phyloP scores from a whole-genome alignment of 35 echinoderm and acorn worm species.

The Heliocidaris tuberculata region DNA sequence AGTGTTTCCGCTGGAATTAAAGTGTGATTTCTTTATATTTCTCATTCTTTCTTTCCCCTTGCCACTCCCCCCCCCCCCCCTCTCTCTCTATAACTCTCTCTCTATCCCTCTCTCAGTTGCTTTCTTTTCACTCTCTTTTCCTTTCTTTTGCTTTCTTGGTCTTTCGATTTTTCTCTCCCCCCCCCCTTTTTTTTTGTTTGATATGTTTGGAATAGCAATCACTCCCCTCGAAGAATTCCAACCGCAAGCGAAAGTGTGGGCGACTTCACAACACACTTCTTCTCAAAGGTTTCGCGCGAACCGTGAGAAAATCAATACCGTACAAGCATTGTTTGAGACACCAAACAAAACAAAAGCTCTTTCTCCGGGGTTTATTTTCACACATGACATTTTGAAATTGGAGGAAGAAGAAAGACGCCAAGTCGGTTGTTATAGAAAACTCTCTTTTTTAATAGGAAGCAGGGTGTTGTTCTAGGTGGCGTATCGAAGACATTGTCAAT shows the following conservation, averaged over 20 bases:
- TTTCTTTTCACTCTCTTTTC: background rate
- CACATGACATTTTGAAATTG: background rate
- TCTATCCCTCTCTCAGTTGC: background rate
- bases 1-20: too few species aligned
- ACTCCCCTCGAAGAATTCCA: background rate
- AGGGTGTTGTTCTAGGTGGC: background rate
- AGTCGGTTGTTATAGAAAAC: background rate
- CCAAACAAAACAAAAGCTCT: background rate
- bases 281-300: background rate
- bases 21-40: too few species aligned
- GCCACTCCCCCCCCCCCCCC: background rate
- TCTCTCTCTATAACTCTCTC: background rate
- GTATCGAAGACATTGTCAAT: background rate
- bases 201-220: background rate
- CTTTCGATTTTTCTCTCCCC: background rate
- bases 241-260: background rate
- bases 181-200: too few species aligned
- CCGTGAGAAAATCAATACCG: background rate
- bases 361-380: background rate
- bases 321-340: background rate
- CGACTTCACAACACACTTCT: background rate
- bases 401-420: background rate
- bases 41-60: too few species aligned
- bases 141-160: background rate
- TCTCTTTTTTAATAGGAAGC: background rate